Base-by-base conservation (phyloP, 2,888 invertebrate genomes). In the Morpho achilles region DNA sequence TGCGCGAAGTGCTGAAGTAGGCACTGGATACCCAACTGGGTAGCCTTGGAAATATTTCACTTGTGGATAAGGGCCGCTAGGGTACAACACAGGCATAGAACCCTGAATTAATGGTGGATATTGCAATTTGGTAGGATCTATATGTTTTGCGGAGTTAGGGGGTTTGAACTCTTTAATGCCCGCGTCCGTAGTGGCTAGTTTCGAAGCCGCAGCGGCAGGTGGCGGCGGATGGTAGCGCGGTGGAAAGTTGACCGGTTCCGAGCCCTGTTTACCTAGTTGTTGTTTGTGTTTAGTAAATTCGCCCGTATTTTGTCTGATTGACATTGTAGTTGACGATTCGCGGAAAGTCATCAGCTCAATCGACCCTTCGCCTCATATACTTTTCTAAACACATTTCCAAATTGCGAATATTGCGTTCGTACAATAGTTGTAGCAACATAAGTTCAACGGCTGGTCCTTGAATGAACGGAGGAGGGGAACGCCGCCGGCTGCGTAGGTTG, bases 161-260 rank as follows among this genome's bases (percentile, higher is more conserved):
- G 79, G 84, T 82, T 88, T 88, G 69, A 79, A 86, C 78, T 87
- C 88, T 68, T 87, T 87, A 67, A 79, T 78, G 72, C 91, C 75
- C 69, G 91, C 76, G 73, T 91, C 88, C 75, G 92, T 91, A 82
- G 94, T 94, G 69, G 93, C 85, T 74, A 93, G 93, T 63, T 94
- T 94, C 63, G 92, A 91, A 66, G 91, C 91, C 67, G 87, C 84
- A 61, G 92, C 91, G 68, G 95, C 94, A 76, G 93, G 92, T 67
- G 95, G 95, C 64, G 94, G 94, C 72, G 95, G 95, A 79, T 96
- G 96, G 86, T 96, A 96, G 67, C 95, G 93, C 72, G 96, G 95
- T 74, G 95, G 95, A 84, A 88, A 89, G 86, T 82, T 86, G 86
- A 88, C 88, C 85, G 87, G 88, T 87, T 89, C 89, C 67, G 85